These are phyloP conservation scores for Tenebrosternarchus preto DNA, from an alignment of 2,113 vertebrate genomes.

Conservation along the genomic window DNA sequence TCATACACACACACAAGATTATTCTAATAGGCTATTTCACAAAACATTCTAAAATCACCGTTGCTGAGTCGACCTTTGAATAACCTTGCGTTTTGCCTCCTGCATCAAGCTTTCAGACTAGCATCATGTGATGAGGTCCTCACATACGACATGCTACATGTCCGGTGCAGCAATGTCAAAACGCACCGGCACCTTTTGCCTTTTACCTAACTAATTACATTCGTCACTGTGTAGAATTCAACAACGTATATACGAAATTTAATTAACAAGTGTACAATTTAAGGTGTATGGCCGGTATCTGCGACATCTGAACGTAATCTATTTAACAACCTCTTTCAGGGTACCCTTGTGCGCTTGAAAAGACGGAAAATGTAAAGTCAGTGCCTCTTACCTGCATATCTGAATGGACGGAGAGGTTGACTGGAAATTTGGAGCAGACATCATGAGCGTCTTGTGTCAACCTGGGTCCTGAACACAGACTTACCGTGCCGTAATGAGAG, in stretches of 20 bases:
- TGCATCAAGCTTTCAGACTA: not conserved
- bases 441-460: slow-evolving; percentile 48
- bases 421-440: slow-evolving; percentile 60
- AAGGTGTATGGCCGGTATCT: too few species aligned
- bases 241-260: too few species aligned
- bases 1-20: not conserved
- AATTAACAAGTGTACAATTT: too few species aligned
- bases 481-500: slow-evolving; percentile 33
- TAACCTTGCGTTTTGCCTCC: slow-evolving; percentile 37
- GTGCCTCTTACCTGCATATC: slow-evolving; percentile 80
- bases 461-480: slow-evolving; percentile 38
- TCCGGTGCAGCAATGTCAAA: not conserved
- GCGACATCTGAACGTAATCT: too few species aligned
- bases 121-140: slow-evolving; percentile 56
- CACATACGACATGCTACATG: slow-evolving; percentile 30
- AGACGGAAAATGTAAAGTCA: not conserved
- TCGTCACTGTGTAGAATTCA: too few species aligned
- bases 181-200: not conserved
- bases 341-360: too few species aligned
- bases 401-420: slow-evolving; percentile 74
- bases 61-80: slow-evolving; percentile 21
- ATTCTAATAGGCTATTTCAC: too few species aligned
- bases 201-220: too few species aligned
- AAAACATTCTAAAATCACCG: not conserved
- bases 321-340: not conserved